These are phyloP conservation scores for Glyptemys insculpta DNA, from an alignment of 2,797 vertebrate species.

Conservation along the genomic window DNA sequence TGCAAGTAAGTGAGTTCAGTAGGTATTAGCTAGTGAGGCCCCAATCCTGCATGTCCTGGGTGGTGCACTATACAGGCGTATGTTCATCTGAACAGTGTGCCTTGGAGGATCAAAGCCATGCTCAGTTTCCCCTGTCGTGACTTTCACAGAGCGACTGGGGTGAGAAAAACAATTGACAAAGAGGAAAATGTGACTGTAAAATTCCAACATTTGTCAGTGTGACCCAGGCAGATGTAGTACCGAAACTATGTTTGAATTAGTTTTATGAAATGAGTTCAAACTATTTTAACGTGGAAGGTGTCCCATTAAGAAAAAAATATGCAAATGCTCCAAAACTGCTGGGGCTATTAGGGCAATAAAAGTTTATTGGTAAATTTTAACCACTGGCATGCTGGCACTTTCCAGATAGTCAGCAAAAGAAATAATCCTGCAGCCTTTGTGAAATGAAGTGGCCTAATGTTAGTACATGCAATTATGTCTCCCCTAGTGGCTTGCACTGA, in stretches of 20 bases:
- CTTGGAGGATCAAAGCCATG: background rate
- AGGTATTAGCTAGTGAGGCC: background rate
- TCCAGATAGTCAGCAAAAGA: background rate
- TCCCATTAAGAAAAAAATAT: background rate
- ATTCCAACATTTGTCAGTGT: background rate
- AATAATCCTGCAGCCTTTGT: background rate
- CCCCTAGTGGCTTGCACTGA: slow-evolving; percentile 58
- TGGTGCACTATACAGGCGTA: background rate
- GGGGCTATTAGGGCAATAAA: background rate
- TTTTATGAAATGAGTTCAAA: background rate
- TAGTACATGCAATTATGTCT: slow-evolving; percentile 51
- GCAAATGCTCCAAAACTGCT: background rate
- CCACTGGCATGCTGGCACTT: background rate
- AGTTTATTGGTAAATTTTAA: background rate
- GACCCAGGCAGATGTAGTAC: background rate
- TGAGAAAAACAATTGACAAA: background rate
- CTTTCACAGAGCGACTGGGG: background rate
- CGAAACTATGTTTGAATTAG: background rate
- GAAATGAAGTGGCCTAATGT: background rate
- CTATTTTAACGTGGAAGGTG: background rate
- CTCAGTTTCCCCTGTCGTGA: background rate
- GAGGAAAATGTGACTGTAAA: background rate
- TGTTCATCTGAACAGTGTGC: background rate
- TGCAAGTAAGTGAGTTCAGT: background rate
- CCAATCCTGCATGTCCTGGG: background rate